Conservation (phyloP, 2,888 invertebrate genomes). For the Artemia sinica region DNA sequence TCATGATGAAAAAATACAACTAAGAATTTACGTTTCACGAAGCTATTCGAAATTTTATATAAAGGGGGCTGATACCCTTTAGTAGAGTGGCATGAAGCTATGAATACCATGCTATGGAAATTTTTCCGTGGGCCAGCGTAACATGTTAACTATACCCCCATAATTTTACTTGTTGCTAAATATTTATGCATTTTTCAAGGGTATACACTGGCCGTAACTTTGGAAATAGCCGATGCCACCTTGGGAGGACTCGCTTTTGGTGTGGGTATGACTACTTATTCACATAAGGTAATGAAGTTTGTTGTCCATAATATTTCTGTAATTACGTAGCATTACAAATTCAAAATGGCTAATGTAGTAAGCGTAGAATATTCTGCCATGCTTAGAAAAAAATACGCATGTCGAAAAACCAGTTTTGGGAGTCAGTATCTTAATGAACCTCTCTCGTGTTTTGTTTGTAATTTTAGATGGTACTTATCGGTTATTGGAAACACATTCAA, state of each 20-base stretch:
- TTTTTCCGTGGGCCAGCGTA: no score
- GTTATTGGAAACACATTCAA: no score
- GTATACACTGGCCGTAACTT: slow-evolving; percentile 47
- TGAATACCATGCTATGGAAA: no score
- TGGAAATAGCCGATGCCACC: slow-evolving; percentile 50
- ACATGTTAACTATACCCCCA: no score
- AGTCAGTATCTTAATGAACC: neutral
- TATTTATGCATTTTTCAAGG: slow-evolving; percentile 28
- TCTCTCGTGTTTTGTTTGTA: no score
- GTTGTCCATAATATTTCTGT: neutral
- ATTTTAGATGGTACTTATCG: no score
- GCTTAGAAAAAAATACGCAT: neutral
- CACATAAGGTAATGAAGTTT: slow-evolving; percentile 38
- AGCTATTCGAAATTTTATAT: no score
- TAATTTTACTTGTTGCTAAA: no score
- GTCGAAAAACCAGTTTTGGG: neutral
- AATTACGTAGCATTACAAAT: neutral
- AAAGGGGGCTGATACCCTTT: no score
- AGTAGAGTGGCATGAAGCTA: no score
- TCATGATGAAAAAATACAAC: no score
- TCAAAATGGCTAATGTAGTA: neutral
- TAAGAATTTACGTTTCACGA: no score
- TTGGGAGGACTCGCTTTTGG: slow-evolving; percentile 50
- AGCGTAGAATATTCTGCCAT: slow-evolving; percentile 4
- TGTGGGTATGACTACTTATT: slow-evolving; percentile 55